Evolutionary conservation across 2,113 vertebrate species (phyloP), one percentile per base, ranked within the genome.

Genomic region (Diadophis punctatus): DNA sequence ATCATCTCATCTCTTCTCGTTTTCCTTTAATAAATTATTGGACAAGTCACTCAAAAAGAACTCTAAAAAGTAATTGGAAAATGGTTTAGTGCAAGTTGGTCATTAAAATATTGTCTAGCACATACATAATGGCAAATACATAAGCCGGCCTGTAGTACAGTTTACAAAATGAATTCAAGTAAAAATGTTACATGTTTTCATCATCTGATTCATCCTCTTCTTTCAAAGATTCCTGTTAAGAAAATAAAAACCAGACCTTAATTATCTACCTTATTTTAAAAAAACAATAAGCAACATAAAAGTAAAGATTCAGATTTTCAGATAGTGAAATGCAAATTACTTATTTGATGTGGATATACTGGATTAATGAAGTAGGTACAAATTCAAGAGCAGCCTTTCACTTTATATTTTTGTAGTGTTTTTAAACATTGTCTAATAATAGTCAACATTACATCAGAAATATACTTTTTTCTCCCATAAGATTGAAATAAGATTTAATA

Each of bases 191-290:
- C 99, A 99, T 99, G 97, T 99, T 99, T 95, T 99, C 99, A 97
- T 99, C 99, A 0, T 99, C 99, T 46, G 99, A 99, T 97, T 99
- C 99, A 91, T 99, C 99, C 86, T 99, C 99, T 96, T 99, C 99
- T 96, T 99, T 99, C 98, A 99, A 97, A 93, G 99, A 99, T 94
- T 99, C 99, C 99, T 99, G 95, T 94, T 93, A 93, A n/a, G 90
- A n/a, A 97, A 52, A 96, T 18, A 88, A 87, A n/a, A 12, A 74
- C 49, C 84, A 86, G 56, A 5, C 12, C 12, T 63, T 48, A 20
- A 80, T 80, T 39, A 34, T 39, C 12, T 10, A 7, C 34, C 22
- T 3, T 60, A 16, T 5, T 88, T 4, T 6, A 27, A 43, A 11
- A 11, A 89, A 27, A 16, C 8, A 25, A 25, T 16, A 23, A 80